Evolutionary conservation across 2,888 invertebrate genomes (phyloP).

Genomic region (Yponomeuta malinellus): DNA sequence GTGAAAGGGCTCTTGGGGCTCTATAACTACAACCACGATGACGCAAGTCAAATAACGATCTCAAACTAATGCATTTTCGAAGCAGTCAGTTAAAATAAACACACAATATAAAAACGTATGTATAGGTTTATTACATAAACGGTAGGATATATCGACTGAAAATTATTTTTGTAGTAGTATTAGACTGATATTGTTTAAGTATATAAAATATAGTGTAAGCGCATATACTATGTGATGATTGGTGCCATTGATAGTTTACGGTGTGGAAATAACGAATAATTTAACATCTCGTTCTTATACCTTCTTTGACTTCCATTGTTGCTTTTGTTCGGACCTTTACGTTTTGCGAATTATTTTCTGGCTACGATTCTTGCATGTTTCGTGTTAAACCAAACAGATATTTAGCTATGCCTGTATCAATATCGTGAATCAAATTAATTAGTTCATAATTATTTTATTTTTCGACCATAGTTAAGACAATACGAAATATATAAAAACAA

Average conservation of each 20-base stretch:
- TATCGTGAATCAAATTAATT: slow-evolving; percentile 22
- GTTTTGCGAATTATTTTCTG: not conserved
- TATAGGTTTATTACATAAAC: slow-evolving; percentile 29
- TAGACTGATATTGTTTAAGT: slow-evolving; percentile 72
- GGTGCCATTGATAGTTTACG: slow-evolving; percentile 75
- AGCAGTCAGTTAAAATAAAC: slow-evolving; percentile 38
- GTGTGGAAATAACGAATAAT: slow-evolving; percentile 51
- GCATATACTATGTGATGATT: slow-evolving; percentile 70
- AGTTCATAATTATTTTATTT: slow-evolving; percentile 7
- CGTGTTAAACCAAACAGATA: not conserved
- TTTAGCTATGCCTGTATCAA: not conserved
- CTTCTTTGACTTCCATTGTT: slow-evolving; percentile 66
- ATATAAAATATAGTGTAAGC: slow-evolving; percentile 28
- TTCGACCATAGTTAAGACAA: slow-evolving; percentile 71
- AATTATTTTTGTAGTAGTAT: slow-evolving; percentile 74
- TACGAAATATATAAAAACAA: slow-evolving; percentile 61
- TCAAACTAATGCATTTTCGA: slow-evolving; percentile 59
- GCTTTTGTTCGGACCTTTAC: slow-evolving; percentile 33
- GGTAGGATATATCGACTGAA: slow-evolving; percentile 71
- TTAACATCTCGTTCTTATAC: slow-evolving; percentile 51
- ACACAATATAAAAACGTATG: slow-evolving; percentile 38
- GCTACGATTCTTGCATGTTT: not conserved
- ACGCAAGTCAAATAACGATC: slow-evolving; percentile 46
- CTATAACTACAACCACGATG: slow-evolving; percentile 17
- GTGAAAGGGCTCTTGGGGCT: slow-evolving; percentile 34